Evolutionary conservation across 2,797 vertebrate species (phyloP), one percentile per base, ranked within the genome.

Genomic region (Sphaeramia orbicularis): DNA sequence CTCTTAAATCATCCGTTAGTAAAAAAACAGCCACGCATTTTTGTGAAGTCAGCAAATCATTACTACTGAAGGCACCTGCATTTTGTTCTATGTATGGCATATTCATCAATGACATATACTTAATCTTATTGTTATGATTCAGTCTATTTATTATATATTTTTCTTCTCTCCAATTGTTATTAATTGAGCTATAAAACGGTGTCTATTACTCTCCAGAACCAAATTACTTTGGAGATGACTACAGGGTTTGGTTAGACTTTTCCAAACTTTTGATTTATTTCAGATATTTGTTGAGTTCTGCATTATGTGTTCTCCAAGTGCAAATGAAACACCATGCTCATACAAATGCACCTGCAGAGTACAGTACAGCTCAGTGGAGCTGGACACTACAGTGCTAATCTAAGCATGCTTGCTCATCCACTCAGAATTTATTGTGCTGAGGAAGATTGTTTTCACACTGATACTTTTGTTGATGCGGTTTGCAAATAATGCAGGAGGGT

Each of bases 341-440:
- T 38, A 51, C 52, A 47, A 14, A 40, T 2, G 32, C 76, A 72
- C 36, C 60, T 63, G 60, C 48, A 58, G 41, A 62, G 19, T 71
- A 47, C 49, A 45, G 65, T 4, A 41, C 44, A 42, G 60, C 65
- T 75, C 55, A 57, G 37, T 48, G 42, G 68, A 65, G 57, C 53
- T 47, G 37, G 53, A 61, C 45, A 21, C 45, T 30, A 11, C 64
- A 15, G 3, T 52, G 48, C 57, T 63, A 56, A 65, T 71, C 45
- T 65, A 42, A 82, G 62, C 74, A 67, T 61, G 49, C 54, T 54
- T 24, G 32, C 54, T 58, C 60, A 71, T 49, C 66, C 30, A 16
- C 55, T 67, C 35, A 10, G 18, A 63, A 6, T 35, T 35, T 27
- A 59, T 36, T 65, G 51, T 57, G 78, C 76, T 70, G 71, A 57